These are phyloP conservation scores for Polypedilum vanderplanki DNA, from an alignment of 1,140 invertebrate genomes.

Conservation along the genomic window DNA sequence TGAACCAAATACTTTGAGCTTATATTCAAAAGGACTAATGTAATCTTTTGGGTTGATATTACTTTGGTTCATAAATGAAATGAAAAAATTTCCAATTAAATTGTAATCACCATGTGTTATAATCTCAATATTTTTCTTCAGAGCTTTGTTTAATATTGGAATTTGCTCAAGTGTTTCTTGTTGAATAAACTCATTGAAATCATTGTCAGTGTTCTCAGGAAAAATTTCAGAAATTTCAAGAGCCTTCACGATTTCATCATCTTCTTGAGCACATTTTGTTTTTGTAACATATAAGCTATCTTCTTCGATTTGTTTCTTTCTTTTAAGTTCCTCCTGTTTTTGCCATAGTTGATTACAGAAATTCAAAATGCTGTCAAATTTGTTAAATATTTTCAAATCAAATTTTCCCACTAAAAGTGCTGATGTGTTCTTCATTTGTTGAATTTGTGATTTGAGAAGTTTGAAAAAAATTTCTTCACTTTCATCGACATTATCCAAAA, in stretches of 20 bases:
- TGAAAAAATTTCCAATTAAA: slow-evolving; percentile 38
- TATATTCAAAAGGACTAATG: slow-evolving; percentile 34
- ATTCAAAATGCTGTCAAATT: slow-evolving; percentile 51
- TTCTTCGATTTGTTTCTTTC: slow-evolving; percentile 62
- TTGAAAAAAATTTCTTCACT: slow-evolving; percentile 41
- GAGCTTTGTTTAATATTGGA: slow-evolving; percentile 35
- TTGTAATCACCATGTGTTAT: slow-evolving; percentile 36
- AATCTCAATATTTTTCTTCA: slow-evolving; percentile 10
- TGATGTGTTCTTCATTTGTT: slow-evolving; percentile 50
- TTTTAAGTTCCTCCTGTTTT: slow-evolving; percentile 60
- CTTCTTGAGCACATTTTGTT: slow-evolving; percentile 53
- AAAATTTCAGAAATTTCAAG: slow-evolving; percentile 68
- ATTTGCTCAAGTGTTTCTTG: slow-evolving; percentile 41
- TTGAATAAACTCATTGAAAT: slow-evolving; percentile 58
- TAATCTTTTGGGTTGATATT: slow-evolving; percentile 31
- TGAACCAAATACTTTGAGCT: slow-evolving; percentile 38
- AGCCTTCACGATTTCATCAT: slow-evolving; percentile 67
- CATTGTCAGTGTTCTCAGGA: slow-evolving; percentile 62
- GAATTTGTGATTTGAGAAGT: slow-evolving; percentile 57
- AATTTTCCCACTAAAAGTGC: slow-evolving; percentile 37
- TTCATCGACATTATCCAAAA: neutral
- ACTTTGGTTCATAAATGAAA: slow-evolving; percentile 36
- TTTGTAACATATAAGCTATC: slow-evolving; percentile 77
- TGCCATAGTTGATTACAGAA: slow-evolving; percentile 65
- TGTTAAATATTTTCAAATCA: slow-evolving; percentile 45